Conservation (phyloP, 2,113 vertebrate genomes). For the Merops nubicus region DNA sequence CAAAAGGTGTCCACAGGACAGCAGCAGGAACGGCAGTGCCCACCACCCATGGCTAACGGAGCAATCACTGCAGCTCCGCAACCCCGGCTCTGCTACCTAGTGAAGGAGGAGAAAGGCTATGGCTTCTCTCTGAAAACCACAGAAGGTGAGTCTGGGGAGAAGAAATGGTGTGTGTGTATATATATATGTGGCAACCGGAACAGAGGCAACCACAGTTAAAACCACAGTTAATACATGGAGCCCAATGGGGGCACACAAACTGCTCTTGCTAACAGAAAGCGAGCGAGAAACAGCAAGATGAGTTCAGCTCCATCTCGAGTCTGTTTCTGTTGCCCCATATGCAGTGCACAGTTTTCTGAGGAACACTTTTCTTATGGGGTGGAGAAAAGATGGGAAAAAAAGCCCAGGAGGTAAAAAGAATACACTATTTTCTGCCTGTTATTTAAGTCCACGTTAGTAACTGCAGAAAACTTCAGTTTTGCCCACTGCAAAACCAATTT, state of each 20-base stretch:
- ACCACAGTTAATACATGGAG: accelerated
- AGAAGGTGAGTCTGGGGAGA: constrained; percentile 73
- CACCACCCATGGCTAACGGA: constrained; percentile 49
- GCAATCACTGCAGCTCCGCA: constrained; percentile 43
- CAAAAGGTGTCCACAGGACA: neutral
- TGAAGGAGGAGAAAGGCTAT: constrained; percentile 78
- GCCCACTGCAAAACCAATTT: neutral
- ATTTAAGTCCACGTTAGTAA: neutral
- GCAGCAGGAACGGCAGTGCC: neutral
- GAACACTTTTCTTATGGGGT: neutral
- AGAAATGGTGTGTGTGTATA: neutral
- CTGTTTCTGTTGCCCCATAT: neutral
- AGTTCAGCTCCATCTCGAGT: neutral
- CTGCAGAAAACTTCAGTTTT: neutral
- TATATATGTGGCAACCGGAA: neutral
- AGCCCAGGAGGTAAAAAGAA: neutral
- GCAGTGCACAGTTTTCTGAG: neutral
- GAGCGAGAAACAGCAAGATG: neutral
- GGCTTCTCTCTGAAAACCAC: constrained; percentile 88
- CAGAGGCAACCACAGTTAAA: neutral
- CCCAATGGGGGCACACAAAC: neutral
- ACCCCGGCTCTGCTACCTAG: constrained; percentile 88
- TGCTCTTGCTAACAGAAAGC: neutral
- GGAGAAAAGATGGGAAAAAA: neutral
- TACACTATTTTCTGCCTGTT: neutral